A percentile compares a stretch with the other conserved stretches of the same genome.
phyloP scores from a whole-genome alignment of 1,140 invertebrate genomes.

The Physella acuta region DNA sequence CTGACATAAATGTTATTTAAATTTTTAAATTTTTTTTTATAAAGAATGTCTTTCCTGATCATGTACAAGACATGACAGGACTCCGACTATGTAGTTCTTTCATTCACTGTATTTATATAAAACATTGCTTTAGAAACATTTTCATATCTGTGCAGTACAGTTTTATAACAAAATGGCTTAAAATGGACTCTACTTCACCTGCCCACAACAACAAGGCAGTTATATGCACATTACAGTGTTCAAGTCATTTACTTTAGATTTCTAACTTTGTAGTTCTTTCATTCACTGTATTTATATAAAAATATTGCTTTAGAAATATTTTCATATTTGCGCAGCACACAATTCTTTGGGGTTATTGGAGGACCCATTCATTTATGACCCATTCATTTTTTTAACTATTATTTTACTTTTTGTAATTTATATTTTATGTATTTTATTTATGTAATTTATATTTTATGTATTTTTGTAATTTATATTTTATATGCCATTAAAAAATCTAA shows the following conservation, averaged over 20 bases:
- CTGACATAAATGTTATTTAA: background rate
- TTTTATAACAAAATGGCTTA: no score
- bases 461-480: slow-evolving; percentile 1
- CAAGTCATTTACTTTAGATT: no score
- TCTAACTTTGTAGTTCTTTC: slow-evolving; percentile 70
- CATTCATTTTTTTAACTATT: background rate
- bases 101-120: no score
- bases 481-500: background rate
- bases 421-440: background rate
- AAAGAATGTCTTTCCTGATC: slow-evolving; percentile 67
- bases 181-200: no score
- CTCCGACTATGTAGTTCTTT: no score
- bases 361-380: no score
- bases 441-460: background rate
- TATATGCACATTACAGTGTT: no score
- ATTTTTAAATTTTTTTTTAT: slow-evolving; percentile 7
- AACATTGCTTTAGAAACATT: no score
- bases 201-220: no score
- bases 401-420: background rate
- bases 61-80: slow-evolving; percentile 91
- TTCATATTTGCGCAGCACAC: background rate
- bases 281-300: background rate
- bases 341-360: background rate
- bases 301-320: background rate
- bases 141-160: no score